Evolutionary conservation across 2,888 invertebrate species (phyloP), one percentile per base, ranked within the genome.

Genomic region (Sphaerophoria taeniata): DNA sequence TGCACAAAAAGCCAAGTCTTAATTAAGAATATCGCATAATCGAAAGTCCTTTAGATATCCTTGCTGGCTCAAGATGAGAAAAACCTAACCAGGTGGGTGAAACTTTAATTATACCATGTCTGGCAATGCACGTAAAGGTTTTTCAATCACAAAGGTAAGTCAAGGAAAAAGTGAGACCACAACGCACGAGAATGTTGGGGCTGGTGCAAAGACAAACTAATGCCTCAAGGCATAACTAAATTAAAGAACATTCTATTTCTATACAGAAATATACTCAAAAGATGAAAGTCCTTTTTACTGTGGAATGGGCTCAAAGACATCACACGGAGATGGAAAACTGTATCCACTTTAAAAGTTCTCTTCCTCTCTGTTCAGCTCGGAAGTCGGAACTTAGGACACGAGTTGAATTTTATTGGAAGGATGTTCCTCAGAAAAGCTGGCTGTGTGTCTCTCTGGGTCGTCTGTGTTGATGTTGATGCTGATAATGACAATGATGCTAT

Each of bases 11-110:
- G 63, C 70, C 49, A 73, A 71, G 69, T 72, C 79, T 84, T 79
- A 84, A 84, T 84, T 84, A 84, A 76, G 75, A 84, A 79, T 84
- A 84, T 84, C 74, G 55, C 58, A 75, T 84, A 84, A 84, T 79
- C 79, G 67, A 84, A 69, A 83, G 55, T 67, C 65, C 70, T 74
- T 60, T 78, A 24, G 69, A 11, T 39, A 6, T 11, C 16, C 69
- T 70, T 58, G 36, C 24, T 51, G 11, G 60, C 61, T 51, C 49
- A 53, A 53, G 31, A 67, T 71, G 4, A 49, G 0, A 49, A 7
- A 55, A 36, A 6, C 14, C 39, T 6, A 36, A 5, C 58, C 61
- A 72, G 80, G 67, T 76, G 55, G 79, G 79, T 79, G 49, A 75
- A 80, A 84, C 65, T 84, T 84, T 80, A 84, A 76, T 79, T 84